Conservation (phyloP, 2,113 vertebrate species). For the Ptilorrhoa leucosticta region DNA sequence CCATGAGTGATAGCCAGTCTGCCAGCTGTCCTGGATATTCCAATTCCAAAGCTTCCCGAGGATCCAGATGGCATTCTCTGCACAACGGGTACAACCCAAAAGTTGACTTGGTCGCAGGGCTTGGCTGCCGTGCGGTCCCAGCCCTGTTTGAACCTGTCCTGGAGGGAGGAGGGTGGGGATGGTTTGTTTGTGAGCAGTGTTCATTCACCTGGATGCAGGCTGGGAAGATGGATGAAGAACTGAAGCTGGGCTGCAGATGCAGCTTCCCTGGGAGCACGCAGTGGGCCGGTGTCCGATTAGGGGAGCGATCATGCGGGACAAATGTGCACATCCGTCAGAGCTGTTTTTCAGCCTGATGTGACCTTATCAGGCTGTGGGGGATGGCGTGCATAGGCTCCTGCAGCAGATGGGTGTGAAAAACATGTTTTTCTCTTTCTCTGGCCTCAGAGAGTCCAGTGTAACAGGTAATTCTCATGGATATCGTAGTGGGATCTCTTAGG, state of each 20-base stretch:
- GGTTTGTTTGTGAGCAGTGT: not conserved
- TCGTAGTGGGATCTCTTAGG: not conserved
- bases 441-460: not conserved
- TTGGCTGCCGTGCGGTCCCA: not conserved
- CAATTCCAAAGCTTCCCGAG: not conserved
- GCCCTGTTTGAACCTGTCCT: conserved; percentile 35
- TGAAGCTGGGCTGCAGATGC: not conserved
- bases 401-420: not conserved
- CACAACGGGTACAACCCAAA: not conserved
- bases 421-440: not conserved
- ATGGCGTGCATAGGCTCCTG: not conserved
- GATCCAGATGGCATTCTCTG: not conserved
- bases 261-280: not conserved
- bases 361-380: not conserved
- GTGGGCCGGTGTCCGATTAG: not conserved
- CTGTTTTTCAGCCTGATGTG: not conserved
- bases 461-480: not conserved
- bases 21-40: not conserved
- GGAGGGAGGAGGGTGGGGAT: not conserved
- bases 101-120: not conserved
- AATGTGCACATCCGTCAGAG: not conserved
- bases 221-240: not conserved
- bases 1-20: not conserved
- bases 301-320: not conserved
- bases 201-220: not conserved